Percentiles rank a stretch among this genome's conserved stretches.
Conservation (phyloP, 2,888 invertebrate species). For the Blera fallax region DNA sequence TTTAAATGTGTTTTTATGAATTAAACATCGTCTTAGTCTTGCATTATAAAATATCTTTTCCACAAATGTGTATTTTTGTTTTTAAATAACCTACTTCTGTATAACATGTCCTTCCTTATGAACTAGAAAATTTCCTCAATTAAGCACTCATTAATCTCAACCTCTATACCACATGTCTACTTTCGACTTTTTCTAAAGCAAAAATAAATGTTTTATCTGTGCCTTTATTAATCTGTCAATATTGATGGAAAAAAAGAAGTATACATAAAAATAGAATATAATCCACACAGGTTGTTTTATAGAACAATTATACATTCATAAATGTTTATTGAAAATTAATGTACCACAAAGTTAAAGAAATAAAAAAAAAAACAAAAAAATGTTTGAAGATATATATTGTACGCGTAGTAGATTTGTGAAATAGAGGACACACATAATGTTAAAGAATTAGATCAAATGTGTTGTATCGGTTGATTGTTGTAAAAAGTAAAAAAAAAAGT, state of each 20-base stretch:
- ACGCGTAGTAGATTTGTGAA: conserved; percentile 32
- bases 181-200: conserved; percentile 3
- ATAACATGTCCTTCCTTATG: too few relatives aligned
- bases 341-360: not conserved
- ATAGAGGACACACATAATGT: conserved; percentile 32
- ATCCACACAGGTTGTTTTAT: conserved; percentile 1
- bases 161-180: conserved; percentile 40
- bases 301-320: not conserved
- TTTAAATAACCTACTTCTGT: not conserved
- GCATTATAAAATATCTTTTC: not conserved
- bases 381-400: too few relatives aligned
- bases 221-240: conserved; percentile 40
- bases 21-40: not conserved
- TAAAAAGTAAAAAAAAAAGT: conserved; percentile 34
- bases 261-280: not conserved
- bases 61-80: not conserved
- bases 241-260: conserved; percentile 24
- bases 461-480: conserved; percentile 48
- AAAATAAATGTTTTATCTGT: conserved; percentile 43
- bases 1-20: conserved; percentile 10
- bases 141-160: conserved; percentile 19
- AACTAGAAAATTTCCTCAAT: not conserved
- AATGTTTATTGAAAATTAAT: not conserved
- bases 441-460: conserved; percentile 19
- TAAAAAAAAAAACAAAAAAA: not conserved